phyloP scores from a whole-genome alignment of 2,888 invertebrate species.

The Drosophila neotestacea region DNA sequence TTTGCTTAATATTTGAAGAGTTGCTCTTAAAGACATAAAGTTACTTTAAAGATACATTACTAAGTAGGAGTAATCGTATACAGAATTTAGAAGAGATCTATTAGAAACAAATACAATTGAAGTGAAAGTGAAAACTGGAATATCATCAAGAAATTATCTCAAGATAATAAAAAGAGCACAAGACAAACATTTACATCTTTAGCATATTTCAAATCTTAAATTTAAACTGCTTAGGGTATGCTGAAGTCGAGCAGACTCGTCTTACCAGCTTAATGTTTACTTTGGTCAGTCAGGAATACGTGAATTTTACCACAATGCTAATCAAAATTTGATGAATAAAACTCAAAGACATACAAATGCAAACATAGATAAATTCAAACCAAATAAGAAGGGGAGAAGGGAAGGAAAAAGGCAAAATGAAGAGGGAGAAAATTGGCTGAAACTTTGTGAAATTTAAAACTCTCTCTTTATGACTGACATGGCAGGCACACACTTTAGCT shows the following conservation, averaged over 20 bases:
- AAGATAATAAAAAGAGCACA: no score
- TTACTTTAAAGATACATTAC: no score
- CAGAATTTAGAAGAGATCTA: no score
- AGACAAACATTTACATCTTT: no score
- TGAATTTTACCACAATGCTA: conserved; percentile 35
- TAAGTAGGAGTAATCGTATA: no score
- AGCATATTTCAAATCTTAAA: no score
- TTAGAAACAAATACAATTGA: no score
- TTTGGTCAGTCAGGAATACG: conserved; percentile 12
- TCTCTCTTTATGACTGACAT: conserved; percentile 28
- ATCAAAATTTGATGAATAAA: conserved; percentile 58
- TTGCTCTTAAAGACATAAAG: not conserved
- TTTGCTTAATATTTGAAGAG: no score
- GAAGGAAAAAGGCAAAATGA: conserved; percentile 1
- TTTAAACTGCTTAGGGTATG: not conserved
- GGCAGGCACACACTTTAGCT: conserved; percentile 36
- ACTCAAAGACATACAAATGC: conserved; percentile 33
- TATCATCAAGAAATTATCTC: no score
- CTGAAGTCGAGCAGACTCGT: not conserved
- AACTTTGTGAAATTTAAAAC: conserved; percentile 52
- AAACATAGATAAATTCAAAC: conserved; percentile 10
- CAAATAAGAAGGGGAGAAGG: not conserved
- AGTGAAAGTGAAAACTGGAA: no score
- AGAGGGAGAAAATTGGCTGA: conserved; percentile 9
- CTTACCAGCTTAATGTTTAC: not conserved